These are phyloP conservation scores for Tholera decimalis DNA, from an alignment of 2,888 invertebrate species.

Conservation along the genomic window DNA sequence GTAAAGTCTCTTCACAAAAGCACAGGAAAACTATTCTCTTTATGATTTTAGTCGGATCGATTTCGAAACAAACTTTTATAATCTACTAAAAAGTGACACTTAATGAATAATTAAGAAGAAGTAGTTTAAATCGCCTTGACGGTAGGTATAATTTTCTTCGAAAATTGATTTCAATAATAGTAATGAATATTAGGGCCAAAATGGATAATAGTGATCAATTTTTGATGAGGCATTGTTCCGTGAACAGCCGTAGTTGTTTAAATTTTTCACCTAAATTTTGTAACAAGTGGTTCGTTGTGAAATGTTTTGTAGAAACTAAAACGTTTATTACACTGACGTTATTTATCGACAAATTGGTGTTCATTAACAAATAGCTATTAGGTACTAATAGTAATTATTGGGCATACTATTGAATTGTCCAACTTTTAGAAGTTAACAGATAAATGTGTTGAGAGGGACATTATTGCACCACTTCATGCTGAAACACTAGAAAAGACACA, in stretches of 20 bases:
- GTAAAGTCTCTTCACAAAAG: not conserved
- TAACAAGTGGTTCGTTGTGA: not conserved
- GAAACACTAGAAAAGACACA: too few species aligned
- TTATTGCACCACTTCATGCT: too few species aligned
- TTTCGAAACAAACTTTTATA: constrained; percentile 14
- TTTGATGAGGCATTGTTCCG: constrained; percentile 26
- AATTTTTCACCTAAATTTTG: constrained; percentile 2
- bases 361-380: not conserved
- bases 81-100: constrained; percentile 11
- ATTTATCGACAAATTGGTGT: not conserved
- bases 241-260: constrained; percentile 19
- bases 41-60: constrained; percentile 3
- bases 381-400: too few species aligned
- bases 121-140: constrained; percentile 13
- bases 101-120: constrained; percentile 25
- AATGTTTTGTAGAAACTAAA: constrained; percentile 6
- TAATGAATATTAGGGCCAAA: constrained; percentile 30
- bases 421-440: too few species aligned
- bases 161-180: constrained; percentile 46
- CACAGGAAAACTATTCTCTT: constrained; percentile 5
- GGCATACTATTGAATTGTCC: too few species aligned
- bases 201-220: constrained; percentile 15
- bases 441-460: too few species aligned
- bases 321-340: not conserved
- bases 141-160: constrained; percentile 14